These are phyloP conservation scores for Rhombomys opimus DNA, from an alignment of 2,113 vertebrate genomes.

Conservation along the genomic window DNA sequence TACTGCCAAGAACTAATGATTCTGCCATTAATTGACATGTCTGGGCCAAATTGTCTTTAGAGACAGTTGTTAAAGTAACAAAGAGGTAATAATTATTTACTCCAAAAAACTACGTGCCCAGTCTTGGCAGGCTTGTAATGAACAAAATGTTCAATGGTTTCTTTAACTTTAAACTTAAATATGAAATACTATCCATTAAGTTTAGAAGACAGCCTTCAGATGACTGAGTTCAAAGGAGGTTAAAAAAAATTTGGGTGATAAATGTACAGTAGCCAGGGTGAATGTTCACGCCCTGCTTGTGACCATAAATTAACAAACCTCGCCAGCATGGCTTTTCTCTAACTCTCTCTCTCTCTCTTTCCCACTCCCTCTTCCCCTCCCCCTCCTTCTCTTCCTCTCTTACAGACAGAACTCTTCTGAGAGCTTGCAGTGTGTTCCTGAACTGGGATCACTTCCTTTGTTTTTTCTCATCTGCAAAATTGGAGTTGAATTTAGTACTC, in stretches of 20 bases:
- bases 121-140: conserved; percentile 73
- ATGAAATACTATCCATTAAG: conserved; percentile 49
- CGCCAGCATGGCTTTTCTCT: conserved; percentile 21
- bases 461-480: neutral
- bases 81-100: conserved; percentile 79
- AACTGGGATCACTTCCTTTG: neutral
- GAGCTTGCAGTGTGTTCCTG: neutral
- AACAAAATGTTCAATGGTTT: conserved; percentile 70
- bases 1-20: conserved; percentile 85
- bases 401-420: neutral
- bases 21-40: conserved; percentile 85
- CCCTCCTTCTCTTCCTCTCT: neutral
- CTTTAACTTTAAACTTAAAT: conserved; percentile 62
- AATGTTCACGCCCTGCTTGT: neutral
- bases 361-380: neutral
- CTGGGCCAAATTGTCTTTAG: conserved; percentile 83
- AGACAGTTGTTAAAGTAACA: conserved; percentile 81
- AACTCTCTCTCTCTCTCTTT: neutral
- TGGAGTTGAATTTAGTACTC: neutral
- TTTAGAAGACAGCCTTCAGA: conserved; percentile 9
- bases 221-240: conserved; percentile 18
- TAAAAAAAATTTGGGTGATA: conserved; percentile 6
- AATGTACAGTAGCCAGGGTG: neutral
- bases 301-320: neutral
- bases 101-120: conserved; percentile 72